Base-by-base conservation (phyloP, 53 echinoderm and acorn worm genomes). In the Temnopleurus reevesii region DNA sequence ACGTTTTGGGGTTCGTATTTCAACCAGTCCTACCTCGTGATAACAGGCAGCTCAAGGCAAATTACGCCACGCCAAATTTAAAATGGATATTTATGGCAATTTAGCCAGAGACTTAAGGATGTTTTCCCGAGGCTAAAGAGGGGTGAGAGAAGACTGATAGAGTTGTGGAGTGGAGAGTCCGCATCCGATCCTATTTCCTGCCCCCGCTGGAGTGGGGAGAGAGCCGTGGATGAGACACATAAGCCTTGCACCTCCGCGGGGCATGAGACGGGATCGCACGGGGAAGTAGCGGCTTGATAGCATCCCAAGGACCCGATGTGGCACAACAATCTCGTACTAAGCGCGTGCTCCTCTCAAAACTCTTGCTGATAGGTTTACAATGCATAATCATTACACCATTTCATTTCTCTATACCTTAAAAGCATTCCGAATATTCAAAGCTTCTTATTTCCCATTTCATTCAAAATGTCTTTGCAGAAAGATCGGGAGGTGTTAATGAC, bases 51-150 rank as follows among this genome's bases (percentile, higher is more conserved):
- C 85, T 85, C 38, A 31, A 8, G 83, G 83, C 83, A n/a, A 83
- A 83, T 34, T 59, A 36, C 85, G 43, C 33, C 44, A 8, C 71
- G 28, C 53, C 27, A 87, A 46, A 87, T 64, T 87, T 87, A 87
- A 66, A 64, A 87, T 87, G 88, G 88, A 87, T 87, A 87, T 87
- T 87, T 87, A 87, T 87, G 88, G 88, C 88, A 87, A 87, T 87
- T 87, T 87, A 65, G 71, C 64, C 88, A 66, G 65, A 36, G 71
- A 36, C 47, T 87, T 66, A 51, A 87, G 88, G 88, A 87, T 87
- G 88, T 87, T 87, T 87, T 87, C 88, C 88, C 46, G 88, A 23
- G 88, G 88, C 88, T 24, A 53, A 46, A 45, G 71, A 46, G 88
- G 65, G 71, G 57, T 18, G 55, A 56, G 83, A 83, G 9, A 35